Evolutionary conservation across 37 sponge, comb jelly and placozoan genomes (phyloP), one percentile per base, ranked within the genome.

Genomic region (Halichondria panicea): DNA sequence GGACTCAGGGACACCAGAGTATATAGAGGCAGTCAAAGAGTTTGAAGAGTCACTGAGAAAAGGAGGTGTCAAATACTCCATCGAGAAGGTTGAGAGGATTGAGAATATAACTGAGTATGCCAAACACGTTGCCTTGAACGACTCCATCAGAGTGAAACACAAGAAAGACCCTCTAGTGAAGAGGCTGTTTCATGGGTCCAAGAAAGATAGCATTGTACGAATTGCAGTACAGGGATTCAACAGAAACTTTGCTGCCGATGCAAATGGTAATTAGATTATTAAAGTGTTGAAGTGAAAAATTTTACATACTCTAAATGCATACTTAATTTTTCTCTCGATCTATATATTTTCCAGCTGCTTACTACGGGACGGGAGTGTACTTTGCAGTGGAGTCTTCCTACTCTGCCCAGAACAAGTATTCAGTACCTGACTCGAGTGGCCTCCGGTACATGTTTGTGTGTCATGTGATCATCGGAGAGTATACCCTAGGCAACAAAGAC

Each of bases 141-240:
- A 46, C 12, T 15, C 44, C 35, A 55, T 73, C 43, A 7, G 11
- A 2, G 5, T 4, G 40, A 68, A 57, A 37, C 30, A 43, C 19
- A 61, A 61, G 8, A 31, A 48, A 24, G 56, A 63, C 27, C 69
- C 71, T 3, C 38, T 36, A 27, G 76, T 53, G 43, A 66, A 50
- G 66, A 30, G 32, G 25, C 77, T 87, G 37, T 87, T 87, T 42
- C 88, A 87, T 75, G 90, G 90, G 0, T 72, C 81, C 15, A 35
- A 55, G 35, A 2, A 19, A 15, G 76, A 56, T 0, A 41, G 30
- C 19, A 6, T 72, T 24, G 45, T 74, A 50, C 55, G 35, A 21
- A 89, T 89, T 33, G 59, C 66, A n/a, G 42, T 40, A n/a, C 74
- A 72, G 36, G 90, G 90, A 32, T 89, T 89, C 69, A 89, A 89